These are phyloP conservation scores for Capitulum mitella DNA, from an alignment of 2,888 invertebrate species.

Conservation along the genomic window DNA sequence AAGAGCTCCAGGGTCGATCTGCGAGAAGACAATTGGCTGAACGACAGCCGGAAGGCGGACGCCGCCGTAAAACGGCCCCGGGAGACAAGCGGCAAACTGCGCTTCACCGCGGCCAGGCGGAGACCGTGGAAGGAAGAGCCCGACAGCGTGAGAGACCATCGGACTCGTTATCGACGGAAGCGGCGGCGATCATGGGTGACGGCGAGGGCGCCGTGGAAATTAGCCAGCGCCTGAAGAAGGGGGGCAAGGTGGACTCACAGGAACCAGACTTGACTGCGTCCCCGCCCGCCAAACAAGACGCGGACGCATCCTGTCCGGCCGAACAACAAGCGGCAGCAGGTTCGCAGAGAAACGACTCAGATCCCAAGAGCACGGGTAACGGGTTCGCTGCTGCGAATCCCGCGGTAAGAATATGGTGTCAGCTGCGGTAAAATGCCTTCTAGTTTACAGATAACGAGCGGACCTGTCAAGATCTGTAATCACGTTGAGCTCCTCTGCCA, in stretches of 20 bases:
- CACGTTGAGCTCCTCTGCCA: no score
- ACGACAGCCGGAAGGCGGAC: not conserved
- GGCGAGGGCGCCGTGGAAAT: not conserved
- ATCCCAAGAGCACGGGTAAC: no score
- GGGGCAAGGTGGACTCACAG: not conserved
- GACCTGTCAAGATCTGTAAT: no score
- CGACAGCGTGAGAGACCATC: slow-evolving; percentile 28
- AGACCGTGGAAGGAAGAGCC: slow-evolving; percentile 30
- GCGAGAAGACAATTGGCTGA: no score
- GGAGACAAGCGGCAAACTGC: slow-evolving; percentile 28
- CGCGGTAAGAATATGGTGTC: no score
- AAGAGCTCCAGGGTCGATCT: no score
- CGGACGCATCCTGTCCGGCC: not conserved
- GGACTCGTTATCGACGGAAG: slow-evolving; percentile 27
- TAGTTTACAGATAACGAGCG: no score
- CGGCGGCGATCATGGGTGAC: not conserved
- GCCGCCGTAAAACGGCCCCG: no score
- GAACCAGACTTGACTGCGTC: not conserved
- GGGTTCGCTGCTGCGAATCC: no score
- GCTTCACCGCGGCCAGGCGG: slow-evolving; percentile 26
- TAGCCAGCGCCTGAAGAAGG: not conserved
- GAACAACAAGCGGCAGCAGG: not conserved
- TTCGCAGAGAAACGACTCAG: no score
- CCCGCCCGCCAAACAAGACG: not conserved
- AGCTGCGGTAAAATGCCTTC: no score